These are phyloP conservation scores for Drosophila baimaii DNA, from an alignment of 1,140 invertebrate genomes.

Conservation along the genomic window DNA sequence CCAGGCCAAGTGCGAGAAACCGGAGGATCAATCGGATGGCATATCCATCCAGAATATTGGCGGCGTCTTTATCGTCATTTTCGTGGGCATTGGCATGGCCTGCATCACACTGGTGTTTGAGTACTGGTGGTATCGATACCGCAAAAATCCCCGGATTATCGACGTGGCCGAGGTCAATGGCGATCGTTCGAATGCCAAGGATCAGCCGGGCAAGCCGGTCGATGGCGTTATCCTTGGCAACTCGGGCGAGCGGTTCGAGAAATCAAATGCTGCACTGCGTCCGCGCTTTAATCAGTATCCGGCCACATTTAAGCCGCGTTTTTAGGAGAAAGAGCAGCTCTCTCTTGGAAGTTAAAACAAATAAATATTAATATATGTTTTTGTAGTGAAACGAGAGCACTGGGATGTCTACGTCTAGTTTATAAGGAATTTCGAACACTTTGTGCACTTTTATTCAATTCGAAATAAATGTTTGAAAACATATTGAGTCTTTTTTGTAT, in stretches of 20 bases:
- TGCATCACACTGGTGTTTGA: slow-evolving; percentile 96
- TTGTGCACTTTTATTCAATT: slow-evolving; percentile 56
- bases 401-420: slow-evolving; percentile 65
- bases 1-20: slow-evolving; percentile 92
- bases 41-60: slow-evolving; percentile 99
- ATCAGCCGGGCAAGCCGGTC: slow-evolving; percentile 54
- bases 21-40: slow-evolving; percentile 96
- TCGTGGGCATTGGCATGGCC: slow-evolving; percentile 95
- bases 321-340: slow-evolving; percentile 44
- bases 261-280: slow-evolving; percentile 74
- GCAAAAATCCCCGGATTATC: slow-evolving; percentile 86
- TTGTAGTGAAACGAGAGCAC: slow-evolving; percentile 20
- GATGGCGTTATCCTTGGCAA: slow-evolving; percentile 80
- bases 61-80: slow-evolving; percentile 98
- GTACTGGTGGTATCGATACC: slow-evolving; percentile 96
- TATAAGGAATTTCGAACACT: slow-evolving; percentile 39
- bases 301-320: slow-evolving; percentile 79
- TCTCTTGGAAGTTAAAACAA: background rate
- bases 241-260: slow-evolving; percentile 76
- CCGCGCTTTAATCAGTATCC: slow-evolving; percentile 83
- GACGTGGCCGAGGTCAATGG: slow-evolving; percentile 84
- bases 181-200: slow-evolving; percentile 39
- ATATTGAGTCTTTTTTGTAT: background rate
- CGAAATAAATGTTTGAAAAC: slow-evolving; percentile 51
- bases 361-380: slow-evolving; percentile 4